phyloP scores from a whole-genome alignment of 1,140 invertebrate genomes.

The Cryptotermes secundus region DNA sequence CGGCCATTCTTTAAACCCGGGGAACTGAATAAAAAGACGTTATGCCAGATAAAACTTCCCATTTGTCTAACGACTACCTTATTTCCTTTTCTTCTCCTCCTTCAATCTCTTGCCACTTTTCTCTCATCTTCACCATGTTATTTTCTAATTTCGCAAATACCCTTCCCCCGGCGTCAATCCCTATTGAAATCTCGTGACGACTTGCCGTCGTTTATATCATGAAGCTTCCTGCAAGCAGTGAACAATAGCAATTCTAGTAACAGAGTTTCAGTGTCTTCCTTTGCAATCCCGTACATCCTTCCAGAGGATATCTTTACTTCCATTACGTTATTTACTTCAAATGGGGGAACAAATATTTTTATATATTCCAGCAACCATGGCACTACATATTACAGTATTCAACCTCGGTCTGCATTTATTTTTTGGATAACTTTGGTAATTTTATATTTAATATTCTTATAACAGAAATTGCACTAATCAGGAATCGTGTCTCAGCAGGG shows the following conservation, averaged over 20 bases:
- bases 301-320: too few species aligned
- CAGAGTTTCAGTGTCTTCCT: background rate
- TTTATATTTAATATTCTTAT: too few species aligned
- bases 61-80: conserved; percentile 25
- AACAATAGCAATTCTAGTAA: background rate
- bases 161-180: background rate
- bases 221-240: background rate
- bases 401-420: too few species aligned
- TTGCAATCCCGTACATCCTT: background rate
- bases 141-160: background rate
- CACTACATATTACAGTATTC: too few species aligned
- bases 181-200: background rate
- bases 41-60: conserved; percentile 20
- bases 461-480: too few species aligned
- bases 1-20: conserved; percentile 19
- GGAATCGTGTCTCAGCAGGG: too few species aligned
- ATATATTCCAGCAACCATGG: too few species aligned
- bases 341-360: too few species aligned
- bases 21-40: conserved; percentile 24
- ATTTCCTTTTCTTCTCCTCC: background rate
- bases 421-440: too few species aligned
- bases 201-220: background rate
- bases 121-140: conserved; percentile 11
- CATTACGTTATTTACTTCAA: too few species aligned
- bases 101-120: conserved; percentile 5